Conservation (phyloP, 2,888 invertebrate genomes). For the Dolichomitus sp. region DNA sequence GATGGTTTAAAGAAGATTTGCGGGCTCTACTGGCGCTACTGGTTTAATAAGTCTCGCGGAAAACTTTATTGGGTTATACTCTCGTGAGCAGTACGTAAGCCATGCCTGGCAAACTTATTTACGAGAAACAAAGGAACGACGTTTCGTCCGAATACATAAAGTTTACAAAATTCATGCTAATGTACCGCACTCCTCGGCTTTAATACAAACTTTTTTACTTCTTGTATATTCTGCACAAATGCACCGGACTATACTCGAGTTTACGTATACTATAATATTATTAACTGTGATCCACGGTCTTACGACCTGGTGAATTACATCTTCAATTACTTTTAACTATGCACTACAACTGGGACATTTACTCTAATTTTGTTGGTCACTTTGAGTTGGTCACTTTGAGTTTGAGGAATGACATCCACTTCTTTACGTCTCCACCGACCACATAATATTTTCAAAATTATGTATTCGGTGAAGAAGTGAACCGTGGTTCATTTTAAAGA, state of each 20-base stretch:
- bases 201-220: conserved; percentile 3
- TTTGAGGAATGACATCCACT: neutral
- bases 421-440: too few relatives aligned
- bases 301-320: neutral
- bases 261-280: neutral
- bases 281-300: neutral
- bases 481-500: too few relatives aligned
- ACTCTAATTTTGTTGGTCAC: neutral
- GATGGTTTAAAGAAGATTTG: conserved; percentile 13
- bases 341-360: neutral
- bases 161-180: neutral
- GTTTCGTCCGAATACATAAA: neutral
- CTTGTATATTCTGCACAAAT: neutral
- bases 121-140: neutral
- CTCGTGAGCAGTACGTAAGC: neutral
- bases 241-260: neutral
- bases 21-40: neutral
- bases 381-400: neutral
- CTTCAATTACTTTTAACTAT: neutral
- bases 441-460: too few relatives aligned
- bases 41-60: conserved; percentile 14
- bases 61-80: conserved; percentile 12
- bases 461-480: too few relatives aligned
- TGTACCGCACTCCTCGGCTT: neutral
- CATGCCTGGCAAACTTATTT: conserved; percentile 1